These are phyloP conservation scores for Orthosia gothica DNA, from an alignment of 2,888 invertebrate genomes.

Conservation along the genomic window DNA sequence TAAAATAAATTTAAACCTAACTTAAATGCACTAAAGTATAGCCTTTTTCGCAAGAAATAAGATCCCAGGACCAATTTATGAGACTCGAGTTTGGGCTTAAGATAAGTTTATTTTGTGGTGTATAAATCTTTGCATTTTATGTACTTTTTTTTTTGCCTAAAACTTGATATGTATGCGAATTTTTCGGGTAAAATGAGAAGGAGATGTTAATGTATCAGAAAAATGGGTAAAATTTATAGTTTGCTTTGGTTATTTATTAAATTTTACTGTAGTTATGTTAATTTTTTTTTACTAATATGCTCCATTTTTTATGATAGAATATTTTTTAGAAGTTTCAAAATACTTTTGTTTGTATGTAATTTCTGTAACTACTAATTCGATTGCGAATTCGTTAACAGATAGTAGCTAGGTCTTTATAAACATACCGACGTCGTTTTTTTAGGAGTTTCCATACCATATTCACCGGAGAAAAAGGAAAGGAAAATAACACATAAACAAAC, in stretches of 20 bases:
- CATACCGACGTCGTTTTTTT: no score
- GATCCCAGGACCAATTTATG: slow-evolving; percentile 47
- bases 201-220: slow-evolving; percentile 9
- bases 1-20: slow-evolving; percentile 35
- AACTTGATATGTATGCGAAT: slow-evolving; percentile 8
- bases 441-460: no score
- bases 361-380: no score
- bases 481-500: no score
- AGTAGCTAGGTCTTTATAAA: no score
- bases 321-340: no score
- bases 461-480: no score
- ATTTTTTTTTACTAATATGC: no score
- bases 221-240: neutral
- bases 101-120: slow-evolving; percentile 26
- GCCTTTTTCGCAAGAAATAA: slow-evolving; percentile 36
- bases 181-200: slow-evolving; percentile 5
- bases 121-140: slow-evolving; percentile 45
- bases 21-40: slow-evolving; percentile 31
- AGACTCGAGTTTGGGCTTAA: slow-evolving; percentile 22
- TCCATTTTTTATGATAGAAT: neutral
- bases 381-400: no score
- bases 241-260: slow-evolving; percentile 3
- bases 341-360: no score
- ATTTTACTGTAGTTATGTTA: neutral
- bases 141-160: slow-evolving; percentile 22